A percentile compares a stretch with the other conserved stretches of the same genome.
Evolutionary conservation across 2,888 invertebrate genomes (phyloP).

Genomic region (Scelioninae gen. 1): DNA sequence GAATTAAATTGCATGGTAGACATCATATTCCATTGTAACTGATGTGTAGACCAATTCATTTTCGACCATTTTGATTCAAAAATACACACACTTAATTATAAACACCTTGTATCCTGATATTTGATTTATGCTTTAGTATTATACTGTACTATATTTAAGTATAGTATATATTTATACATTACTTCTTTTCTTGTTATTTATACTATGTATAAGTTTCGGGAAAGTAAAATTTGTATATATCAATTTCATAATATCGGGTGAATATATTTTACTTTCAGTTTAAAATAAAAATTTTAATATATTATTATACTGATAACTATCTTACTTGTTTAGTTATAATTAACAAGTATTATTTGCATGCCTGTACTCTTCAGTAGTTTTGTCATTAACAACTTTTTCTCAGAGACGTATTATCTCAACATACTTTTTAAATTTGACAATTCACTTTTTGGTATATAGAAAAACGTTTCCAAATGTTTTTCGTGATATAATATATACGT

Average conservation of each 20-base stretch:
- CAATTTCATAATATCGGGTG: too few species aligned
- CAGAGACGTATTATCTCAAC: constrained; percentile 35
- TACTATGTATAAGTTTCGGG: too few species aligned
- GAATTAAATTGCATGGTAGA: constrained; percentile 20
- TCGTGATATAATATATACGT: too few species aligned
- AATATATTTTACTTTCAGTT: too few species aligned
- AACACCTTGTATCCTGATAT: too few species aligned
- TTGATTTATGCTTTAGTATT: too few species aligned
- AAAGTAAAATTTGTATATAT: too few species aligned
- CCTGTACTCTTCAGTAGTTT: constrained; percentile 31
- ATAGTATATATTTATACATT: too few species aligned
- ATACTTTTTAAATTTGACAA: constrained; percentile 52
- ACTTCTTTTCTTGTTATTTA: too few species aligned
- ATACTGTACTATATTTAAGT: too few species aligned
- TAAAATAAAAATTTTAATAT: neutral
- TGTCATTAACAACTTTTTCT: constrained; percentile 55
- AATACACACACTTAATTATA: too few species aligned
- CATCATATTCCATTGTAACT: neutral
- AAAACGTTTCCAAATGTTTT: too few species aligned
- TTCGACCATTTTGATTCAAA: neutral
- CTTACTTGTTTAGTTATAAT: constrained; percentile 39
- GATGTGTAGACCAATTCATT: constrained; percentile 38
- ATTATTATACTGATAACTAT: neutral
- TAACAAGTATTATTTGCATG: constrained; percentile 42
- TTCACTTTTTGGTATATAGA: constrained; percentile 55